A percentile compares a stretch with the other conserved stretches of the same genome.
These are phyloP conservation scores for Thereva nobilitata DNA, from an alignment of 2,888 invertebrate species.

Conservation along the genomic window DNA sequence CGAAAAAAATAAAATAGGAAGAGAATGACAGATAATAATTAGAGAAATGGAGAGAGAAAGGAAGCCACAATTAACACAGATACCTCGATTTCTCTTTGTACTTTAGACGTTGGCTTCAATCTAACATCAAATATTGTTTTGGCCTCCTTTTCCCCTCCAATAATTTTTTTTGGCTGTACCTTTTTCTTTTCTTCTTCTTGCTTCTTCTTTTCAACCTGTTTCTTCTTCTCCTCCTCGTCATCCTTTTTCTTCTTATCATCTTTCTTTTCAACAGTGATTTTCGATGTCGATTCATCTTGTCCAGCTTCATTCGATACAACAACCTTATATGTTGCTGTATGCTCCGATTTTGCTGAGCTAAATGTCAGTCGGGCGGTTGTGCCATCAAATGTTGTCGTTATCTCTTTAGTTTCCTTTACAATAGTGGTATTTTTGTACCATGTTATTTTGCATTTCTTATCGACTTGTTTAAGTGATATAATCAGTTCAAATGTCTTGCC, in stretches of 20 bases:
- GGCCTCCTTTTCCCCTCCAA: conserved; percentile 57
- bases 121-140: conserved; percentile 61
- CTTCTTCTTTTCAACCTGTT: conserved; percentile 60
- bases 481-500: conserved; percentile 79
- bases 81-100: conserved; percentile 48
- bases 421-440: conserved; percentile 85
- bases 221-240: conserved; percentile 59
- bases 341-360: conserved; percentile 73
- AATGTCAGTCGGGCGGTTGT: conserved; percentile 79
- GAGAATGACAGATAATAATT: conserved; percentile 20
- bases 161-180: conserved; percentile 50
- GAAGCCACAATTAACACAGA: conserved; percentile 48
- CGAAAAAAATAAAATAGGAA: conserved; percentile 28
- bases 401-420: conserved; percentile 76
- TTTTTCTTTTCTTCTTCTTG: conserved; percentile 59
- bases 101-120: conserved; percentile 48
- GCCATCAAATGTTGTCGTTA: conserved; percentile 82
- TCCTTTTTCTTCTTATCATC: conserved; percentile 63
- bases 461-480: conserved; percentile 72
- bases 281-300: conserved; percentile 83
- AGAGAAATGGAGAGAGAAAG: conserved; percentile 46
- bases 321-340: conserved; percentile 80
- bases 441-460: conserved; percentile 78
- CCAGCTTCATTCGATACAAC: conserved; percentile 91
- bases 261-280: conserved; percentile 74